Conservation (phyloP, 1,140 invertebrate species). For the Plectrocnemia conspersa region DNA sequence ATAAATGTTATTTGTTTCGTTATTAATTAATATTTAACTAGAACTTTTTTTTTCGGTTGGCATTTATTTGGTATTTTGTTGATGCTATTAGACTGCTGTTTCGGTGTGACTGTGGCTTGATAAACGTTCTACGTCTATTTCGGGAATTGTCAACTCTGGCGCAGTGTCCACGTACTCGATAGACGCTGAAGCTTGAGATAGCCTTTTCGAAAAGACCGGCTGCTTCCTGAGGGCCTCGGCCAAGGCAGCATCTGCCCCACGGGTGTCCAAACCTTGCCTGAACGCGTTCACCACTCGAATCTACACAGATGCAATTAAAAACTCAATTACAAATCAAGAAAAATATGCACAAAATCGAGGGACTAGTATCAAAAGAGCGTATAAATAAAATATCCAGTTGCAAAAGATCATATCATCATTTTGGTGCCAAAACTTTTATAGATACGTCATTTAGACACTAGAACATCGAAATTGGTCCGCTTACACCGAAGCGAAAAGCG, state of each 20-base stretch:
- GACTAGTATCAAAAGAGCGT: no score
- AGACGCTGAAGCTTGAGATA: constrained; percentile 80
- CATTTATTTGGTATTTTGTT: neutral
- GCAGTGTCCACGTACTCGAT: constrained; percentile 87
- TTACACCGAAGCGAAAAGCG: no score
- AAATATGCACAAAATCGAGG: no score
- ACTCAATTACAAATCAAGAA: no score
- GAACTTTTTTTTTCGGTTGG: constrained; percentile 10
- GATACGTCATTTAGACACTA: no score
- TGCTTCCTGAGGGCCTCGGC: constrained; percentile 88
- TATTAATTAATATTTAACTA: constrained; percentile 12
- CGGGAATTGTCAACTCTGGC: constrained; percentile 73
- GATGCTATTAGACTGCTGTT: constrained; percentile 73
- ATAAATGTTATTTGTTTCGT: constrained; percentile 1
- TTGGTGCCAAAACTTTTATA: no score
- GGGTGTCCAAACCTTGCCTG: constrained; percentile 94
- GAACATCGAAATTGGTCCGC: no score
- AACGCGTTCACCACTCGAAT: constrained; percentile 99
- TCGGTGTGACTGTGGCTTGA: constrained; percentile 90
- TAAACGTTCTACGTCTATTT: constrained; percentile 84
- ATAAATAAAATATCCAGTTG: no score
- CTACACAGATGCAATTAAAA: no score
- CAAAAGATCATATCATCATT: no score
- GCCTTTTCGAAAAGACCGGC: constrained; percentile 80
- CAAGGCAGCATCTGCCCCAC: constrained; percentile 84